A percentile compares a stretch with the other conserved stretches of the same genome.
Evolutionary conservation across 2,113 vertebrate species (phyloP).

Genomic region (Pholis gunnellus): DNA sequence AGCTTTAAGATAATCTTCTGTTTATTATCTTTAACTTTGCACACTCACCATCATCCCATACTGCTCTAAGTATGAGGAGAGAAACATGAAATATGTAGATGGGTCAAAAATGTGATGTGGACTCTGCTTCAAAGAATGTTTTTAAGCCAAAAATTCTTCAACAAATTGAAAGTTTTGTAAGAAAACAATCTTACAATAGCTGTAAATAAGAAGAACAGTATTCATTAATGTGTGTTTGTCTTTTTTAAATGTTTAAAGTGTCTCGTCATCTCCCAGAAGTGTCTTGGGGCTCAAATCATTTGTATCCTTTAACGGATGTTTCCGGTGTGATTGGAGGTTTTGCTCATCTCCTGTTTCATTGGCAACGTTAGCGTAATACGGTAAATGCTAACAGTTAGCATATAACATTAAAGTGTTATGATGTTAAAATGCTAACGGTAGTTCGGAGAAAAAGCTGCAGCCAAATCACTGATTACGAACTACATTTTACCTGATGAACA

Average conservation of each 20-base stretch:
- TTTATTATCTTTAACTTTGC: slow-evolving; percentile 7
- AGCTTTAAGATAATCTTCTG: slow-evolving; percentile 30
- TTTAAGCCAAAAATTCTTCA: slow-evolving; percentile 34
- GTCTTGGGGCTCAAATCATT: neutral
- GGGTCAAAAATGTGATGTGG: neutral
- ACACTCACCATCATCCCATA: neutral
- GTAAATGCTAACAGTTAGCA: neutral
- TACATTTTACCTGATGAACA: neutral
- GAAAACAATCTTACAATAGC: neutral
- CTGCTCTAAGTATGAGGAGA: neutral
- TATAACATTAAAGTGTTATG: neutral
- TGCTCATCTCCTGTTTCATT: neutral
- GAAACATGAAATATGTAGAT: neutral
- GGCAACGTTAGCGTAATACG: too few relatives aligned
- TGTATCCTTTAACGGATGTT: neutral
- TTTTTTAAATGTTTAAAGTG: neutral
- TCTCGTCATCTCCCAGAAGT: neutral
- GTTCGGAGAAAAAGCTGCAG: neutral
- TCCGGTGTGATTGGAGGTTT: slow-evolving; percentile 2
- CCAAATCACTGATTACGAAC: neutral
- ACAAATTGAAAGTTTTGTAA: neutral
- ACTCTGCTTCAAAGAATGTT: slow-evolving; percentile 30
- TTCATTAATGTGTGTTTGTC: neutral
- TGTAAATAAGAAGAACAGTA: neutral
- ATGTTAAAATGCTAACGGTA: neutral